These are phyloP conservation scores for Drosophila ogumai DNA, from an alignment of 1,140 invertebrate genomes.

Conservation along the genomic window DNA sequence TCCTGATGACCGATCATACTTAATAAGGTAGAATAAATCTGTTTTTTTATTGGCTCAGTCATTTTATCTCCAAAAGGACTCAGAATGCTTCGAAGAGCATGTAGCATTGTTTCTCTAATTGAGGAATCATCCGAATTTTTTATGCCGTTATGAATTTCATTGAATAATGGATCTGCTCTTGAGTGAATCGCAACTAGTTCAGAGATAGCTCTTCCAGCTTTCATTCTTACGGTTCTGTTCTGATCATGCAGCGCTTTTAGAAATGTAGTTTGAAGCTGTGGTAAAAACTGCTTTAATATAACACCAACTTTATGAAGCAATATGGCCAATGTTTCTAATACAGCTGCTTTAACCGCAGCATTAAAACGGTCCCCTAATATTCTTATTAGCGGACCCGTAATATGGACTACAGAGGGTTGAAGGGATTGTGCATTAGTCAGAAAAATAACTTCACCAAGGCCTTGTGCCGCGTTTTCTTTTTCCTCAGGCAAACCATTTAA, in stretches of 20 bases:
- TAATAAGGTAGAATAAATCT: constrained; percentile 90
- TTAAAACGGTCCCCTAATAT: constrained; percentile 98
- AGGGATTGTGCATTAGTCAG: constrained; percentile 93
- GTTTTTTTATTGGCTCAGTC: constrained; percentile 91
- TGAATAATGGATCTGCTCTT: constrained; percentile 94
- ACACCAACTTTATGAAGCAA: constrained; percentile 96
- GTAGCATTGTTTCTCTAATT: constrained; percentile 96
- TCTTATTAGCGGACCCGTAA: constrained; percentile 98
- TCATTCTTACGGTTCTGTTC: constrained; percentile 94
- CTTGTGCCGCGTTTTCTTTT: constrained; percentile 97
- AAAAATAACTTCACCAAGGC: constrained; percentile 96
- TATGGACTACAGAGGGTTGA: constrained; percentile 97
- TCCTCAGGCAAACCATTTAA: constrained; percentile 96
- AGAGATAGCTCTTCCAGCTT: constrained; percentile 94
- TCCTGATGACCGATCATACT: constrained; percentile 90
- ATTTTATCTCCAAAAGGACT: constrained; percentile 95
- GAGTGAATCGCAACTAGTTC: constrained; percentile 96
- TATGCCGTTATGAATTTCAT: constrained; percentile 94
- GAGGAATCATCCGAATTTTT: constrained; percentile 93
- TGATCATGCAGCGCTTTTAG: constrained; percentile 96
- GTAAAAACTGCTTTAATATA: constrained; percentile 98
- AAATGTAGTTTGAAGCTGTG: constrained; percentile 99
- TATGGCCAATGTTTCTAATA: constrained; percentile 96
- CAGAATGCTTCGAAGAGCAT: constrained; percentile 94
- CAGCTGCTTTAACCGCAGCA: constrained; percentile 96